Base-by-base conservation (phyloP, 2,888 invertebrate species). In the Ectemnius lituratus region DNA sequence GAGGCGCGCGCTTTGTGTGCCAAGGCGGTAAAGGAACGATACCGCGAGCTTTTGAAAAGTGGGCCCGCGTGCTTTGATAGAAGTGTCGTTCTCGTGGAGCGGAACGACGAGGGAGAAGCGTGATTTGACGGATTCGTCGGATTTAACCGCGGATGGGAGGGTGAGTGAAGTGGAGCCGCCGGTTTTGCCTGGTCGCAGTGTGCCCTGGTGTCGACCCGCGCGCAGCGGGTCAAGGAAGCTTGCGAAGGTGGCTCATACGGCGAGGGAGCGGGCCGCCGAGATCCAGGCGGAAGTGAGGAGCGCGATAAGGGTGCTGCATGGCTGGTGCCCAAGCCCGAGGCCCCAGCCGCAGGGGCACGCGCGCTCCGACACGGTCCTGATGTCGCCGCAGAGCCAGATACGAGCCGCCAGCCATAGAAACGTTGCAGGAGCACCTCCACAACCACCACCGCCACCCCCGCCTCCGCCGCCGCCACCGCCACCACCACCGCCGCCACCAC, bases 381-480 rank as follows among this genome's bases (percentile, higher is more conserved):
- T 91, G 88, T 83, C 91, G 79, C 91, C 90, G 49, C 90, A 89
- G 78, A 86, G 87, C n/a, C 90, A 89, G 79, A 89, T 88, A 82
- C 85, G 88, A 45, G 75, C 52, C 14, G n/a, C 52, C 16, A 73
- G 73, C 70, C 82, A 82, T 63, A 69, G 82, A 60, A 80, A 80
- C 70, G 4, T 16, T 16, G 11, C 52, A 5, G 82, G 80, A 47
- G 82, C 76, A 60, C 81, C 77, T 20, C 74, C 78, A 13, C 75
- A 75, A 27, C 79, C 82, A 61, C 83, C 85, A 52, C 82, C 85
- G 18, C 82, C 85, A 14, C 37, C 37, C 1, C 37, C 37, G 5
- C 37, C 37, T 85, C 90, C 13, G 89, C 89, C 59, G 89, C 90
- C 70, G 90, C 90, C 62, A 89, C 89, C 64, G 92, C 92, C 92